phyloP scores from a whole-genome alignment of 2,797 vertebrate genomes.

The Hypotaenidia okinawae region DNA sequence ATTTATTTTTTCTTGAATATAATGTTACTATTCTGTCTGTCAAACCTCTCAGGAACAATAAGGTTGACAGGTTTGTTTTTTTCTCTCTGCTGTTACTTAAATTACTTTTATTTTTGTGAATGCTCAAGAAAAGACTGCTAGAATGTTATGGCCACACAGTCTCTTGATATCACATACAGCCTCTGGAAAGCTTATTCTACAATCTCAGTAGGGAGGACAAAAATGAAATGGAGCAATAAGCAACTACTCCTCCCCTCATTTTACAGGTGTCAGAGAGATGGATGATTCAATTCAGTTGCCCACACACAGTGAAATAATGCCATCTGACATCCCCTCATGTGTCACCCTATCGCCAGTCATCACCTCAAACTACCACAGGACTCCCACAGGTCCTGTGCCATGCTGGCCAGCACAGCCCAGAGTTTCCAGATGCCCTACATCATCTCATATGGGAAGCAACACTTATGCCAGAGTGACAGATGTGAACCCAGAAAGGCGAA shows the following conservation, averaged over 20 bases:
- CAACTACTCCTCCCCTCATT: not conserved
- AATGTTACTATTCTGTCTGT: not conserved
- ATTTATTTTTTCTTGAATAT: not conserved
- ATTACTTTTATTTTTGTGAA: not conserved
- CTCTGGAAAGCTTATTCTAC: not conserved
- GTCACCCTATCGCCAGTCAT: not conserved
- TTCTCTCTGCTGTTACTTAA: not conserved
- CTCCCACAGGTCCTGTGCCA: not conserved
- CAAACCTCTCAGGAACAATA: not conserved
- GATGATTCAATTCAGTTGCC: not conserved
- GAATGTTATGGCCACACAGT: not conserved
- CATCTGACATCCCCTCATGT: not conserved
- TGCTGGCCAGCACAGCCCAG: not conserved
- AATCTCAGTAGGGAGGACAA: not conserved
- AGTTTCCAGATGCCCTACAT: not conserved
- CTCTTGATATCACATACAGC: not conserved
- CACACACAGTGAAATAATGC: not conserved
- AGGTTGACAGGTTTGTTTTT: not conserved
- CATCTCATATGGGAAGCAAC: not conserved
- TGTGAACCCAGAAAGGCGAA: not conserved
- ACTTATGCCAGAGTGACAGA: accelerated
- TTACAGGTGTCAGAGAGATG: not conserved
- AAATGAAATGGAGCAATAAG: not conserved
- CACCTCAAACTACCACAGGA: not conserved
- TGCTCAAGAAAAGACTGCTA: not conserved